Evolutionary conservation across 2,888 invertebrate genomes (phyloP), one percentile per base, ranked within the genome.

Genomic region (Leucophenga montana): DNA sequence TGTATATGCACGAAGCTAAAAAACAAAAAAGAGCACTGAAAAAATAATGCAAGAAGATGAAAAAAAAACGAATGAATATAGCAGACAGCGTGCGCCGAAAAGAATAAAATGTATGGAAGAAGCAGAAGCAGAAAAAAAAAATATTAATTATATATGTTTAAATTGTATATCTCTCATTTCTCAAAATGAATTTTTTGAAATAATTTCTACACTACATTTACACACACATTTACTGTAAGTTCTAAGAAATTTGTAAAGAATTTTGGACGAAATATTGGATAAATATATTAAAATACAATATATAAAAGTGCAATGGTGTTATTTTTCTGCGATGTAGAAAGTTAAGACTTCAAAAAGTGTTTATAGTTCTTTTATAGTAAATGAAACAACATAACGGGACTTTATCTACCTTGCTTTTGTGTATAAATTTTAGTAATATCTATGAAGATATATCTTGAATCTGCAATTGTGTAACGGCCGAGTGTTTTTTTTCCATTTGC

Each of bases 151-250:
- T 31, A 59, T 59, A 27, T 59, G 59, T 59, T 59, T 59, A 59
- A 59, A 59, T 16, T 59, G 59, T 59, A 59, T 31, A 59, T 59
- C 59, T 59, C 59, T 59, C 59, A 59, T 59, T 59, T 59, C 59
- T 59, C 59, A 59, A 59, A 64, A 64, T 48, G n/a, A 82, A 73
- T 83, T 82, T 81, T 82, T 82, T 84, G 80, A 82, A 84, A 39
- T 84, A 84, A 82, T 84, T 84, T 82, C 81, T 82, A 82, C 85
- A 78, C 82, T 84, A 84, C 84, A 81, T 78, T 83, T 83, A 84
- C 62, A 27, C 27, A 84, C 62, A 27, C 27, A 16, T 33, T 31
- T 59, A 81, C 83, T 81, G 81, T 82, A 82, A 82, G 84, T 84
- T 82, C 81, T 84, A 82, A 83, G 81, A 82, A 82, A 84, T 82